Conservation (phyloP, 2,888 invertebrate genomes). For the Campoplex nolae region DNA sequence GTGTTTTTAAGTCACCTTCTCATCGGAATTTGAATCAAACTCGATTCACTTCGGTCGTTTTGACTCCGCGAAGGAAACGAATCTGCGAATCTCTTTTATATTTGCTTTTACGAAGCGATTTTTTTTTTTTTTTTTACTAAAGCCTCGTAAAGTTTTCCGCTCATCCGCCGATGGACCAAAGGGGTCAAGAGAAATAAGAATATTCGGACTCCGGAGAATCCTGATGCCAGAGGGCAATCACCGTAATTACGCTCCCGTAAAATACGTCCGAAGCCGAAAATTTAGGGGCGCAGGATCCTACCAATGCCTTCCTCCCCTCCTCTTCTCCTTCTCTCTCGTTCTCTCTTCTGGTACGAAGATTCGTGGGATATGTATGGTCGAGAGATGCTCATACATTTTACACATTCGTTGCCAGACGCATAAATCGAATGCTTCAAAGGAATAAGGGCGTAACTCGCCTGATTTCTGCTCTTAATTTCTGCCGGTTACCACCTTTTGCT, state of each 20-base stretch:
- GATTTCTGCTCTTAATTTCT: background rate
- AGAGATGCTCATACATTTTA: slow-evolving; percentile 16
- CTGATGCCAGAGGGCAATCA: slow-evolving; percentile 70
- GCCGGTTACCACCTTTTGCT: slow-evolving; percentile 5
- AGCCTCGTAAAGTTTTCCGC: slow-evolving; percentile 49
- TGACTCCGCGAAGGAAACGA: background rate
- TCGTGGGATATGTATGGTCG: slow-evolving; percentile 34
- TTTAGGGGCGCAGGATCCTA: slow-evolving; percentile 48
- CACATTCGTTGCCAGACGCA: slow-evolving; percentile 8
- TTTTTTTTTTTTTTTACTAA: slow-evolving; percentile 12
- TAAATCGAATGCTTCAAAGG: slow-evolving; percentile 13
- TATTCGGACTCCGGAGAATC: slow-evolving; percentile 17
- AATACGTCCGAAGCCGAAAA: slow-evolving; percentile 70
- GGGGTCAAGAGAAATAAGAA: slow-evolving; percentile 56
- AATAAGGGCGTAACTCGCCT: slow-evolving; percentile 29
- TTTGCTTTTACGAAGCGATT: background rate
- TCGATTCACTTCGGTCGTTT: background rate
- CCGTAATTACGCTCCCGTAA: slow-evolving; percentile 78
- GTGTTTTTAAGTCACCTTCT: background rate
- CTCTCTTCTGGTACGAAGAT: slow-evolving; percentile 25
- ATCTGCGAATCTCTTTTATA: background rate
- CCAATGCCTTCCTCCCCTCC: background rate
- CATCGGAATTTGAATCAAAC: slow-evolving; percentile 15
- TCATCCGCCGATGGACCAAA: slow-evolving; percentile 49
- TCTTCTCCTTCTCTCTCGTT: slow-evolving; percentile 7